A percentile compares a stretch with the other conserved stretches of the same genome.
Evolutionary conservation across 1,140 invertebrate genomes (phyloP).

Genomic region (Acromyrmex charruanus): DNA sequence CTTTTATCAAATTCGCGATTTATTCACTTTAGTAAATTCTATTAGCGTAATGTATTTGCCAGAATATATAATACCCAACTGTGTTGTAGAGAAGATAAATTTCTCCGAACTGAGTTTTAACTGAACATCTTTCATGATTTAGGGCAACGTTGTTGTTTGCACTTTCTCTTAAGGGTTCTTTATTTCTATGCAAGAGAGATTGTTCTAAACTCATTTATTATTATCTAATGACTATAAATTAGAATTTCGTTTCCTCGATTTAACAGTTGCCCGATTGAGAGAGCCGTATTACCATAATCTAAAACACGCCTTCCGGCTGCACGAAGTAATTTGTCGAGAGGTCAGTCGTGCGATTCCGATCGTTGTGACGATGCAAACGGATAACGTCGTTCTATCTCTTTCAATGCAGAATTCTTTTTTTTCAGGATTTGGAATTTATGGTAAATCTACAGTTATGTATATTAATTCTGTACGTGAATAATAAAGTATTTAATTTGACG

Average conservation of each 20-base stretch:
- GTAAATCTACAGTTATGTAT: neutral
- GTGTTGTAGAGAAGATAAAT: conserved; percentile 5
- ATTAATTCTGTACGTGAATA: neutral
- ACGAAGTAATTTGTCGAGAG: conserved; percentile 46
- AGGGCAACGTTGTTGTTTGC: conserved; percentile 11
- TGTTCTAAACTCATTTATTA: conserved; percentile 45
- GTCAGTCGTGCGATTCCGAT: neutral
- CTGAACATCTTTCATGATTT: conserved; percentile 40
- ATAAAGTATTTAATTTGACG: neutral
- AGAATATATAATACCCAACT: neutral
- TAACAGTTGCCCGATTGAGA: conserved; percentile 51
- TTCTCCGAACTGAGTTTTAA: conserved; percentile 16
- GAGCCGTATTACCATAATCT: conserved; percentile 49
- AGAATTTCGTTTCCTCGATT: conserved; percentile 59
- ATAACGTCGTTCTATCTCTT: neutral
- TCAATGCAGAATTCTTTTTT: neutral
- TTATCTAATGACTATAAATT: conserved; percentile 46
- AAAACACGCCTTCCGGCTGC: conserved; percentile 55
- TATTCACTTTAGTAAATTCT: neutral
- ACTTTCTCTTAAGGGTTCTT: conserved; percentile 52
- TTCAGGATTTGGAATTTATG: neutral
- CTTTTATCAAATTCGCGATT: neutral
- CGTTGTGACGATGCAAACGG: neutral
- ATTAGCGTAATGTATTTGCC: neutral
- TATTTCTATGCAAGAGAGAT: neutral